phyloP scores from a whole-genome alignment of 2,888 invertebrate species.

The Eueremaeus valkanovi region DNA sequence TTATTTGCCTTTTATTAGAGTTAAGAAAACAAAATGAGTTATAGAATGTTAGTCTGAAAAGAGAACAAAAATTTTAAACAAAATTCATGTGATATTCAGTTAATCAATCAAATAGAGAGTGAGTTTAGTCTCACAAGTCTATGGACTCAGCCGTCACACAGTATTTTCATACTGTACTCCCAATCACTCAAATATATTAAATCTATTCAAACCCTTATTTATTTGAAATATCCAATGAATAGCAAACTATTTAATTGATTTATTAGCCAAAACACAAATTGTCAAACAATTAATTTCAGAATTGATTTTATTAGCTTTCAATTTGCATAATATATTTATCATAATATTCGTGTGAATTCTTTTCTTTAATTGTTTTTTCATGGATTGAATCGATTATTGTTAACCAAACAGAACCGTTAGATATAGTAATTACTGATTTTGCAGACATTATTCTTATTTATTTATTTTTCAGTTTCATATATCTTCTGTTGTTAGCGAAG shows the following conservation, averaged over 20 bases:
- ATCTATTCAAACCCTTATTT: no score
- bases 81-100: conserved; percentile 9
- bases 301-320: no score
- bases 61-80: neutral
- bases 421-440: neutral
- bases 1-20: no score
- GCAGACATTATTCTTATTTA: neutral
- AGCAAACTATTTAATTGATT: no score
- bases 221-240: no score
- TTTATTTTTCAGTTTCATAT: neutral
- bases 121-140: neutral
- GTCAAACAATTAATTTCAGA: no score
- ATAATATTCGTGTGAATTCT: neutral
- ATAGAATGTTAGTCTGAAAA: no score
- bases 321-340: no score
- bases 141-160: no score
- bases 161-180: no score
- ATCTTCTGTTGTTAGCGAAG: neutral
- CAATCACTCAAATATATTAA: neutral
- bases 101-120: conserved; percentile 6
- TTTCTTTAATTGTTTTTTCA: neutral
- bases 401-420: neutral
- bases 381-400: neutral
- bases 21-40: no score
- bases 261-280: no score